A percentile compares a stretch with the other conserved stretches of the same genome.
Conservation (phyloP, 2,113 vertebrate species). For the Cavia aperea region DNA sequence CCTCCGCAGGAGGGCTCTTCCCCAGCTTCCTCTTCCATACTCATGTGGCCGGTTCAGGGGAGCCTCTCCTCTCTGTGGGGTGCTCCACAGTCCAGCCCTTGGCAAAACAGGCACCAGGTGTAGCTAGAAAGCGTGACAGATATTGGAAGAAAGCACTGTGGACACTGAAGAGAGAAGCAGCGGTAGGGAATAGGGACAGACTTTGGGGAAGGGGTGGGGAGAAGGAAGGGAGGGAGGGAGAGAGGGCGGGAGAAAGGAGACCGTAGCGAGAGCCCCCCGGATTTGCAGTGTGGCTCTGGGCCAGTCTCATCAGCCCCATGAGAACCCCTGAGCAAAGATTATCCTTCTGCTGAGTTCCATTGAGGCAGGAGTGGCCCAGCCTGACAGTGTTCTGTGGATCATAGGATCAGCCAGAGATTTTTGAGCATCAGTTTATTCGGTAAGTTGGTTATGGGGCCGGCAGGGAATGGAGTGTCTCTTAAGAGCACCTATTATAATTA, state of each 20-base stretch:
- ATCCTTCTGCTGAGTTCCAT: background rate
- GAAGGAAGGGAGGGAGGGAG: too few relatives aligned
- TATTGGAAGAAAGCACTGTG: background rate
- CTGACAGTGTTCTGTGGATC: background rate
- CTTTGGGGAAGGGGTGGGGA: background rate
- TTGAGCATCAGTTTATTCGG: background rate
- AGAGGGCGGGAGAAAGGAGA: too few relatives aligned
- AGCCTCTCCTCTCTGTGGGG: background rate
- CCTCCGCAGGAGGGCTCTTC: background rate
- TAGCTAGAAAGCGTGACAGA: rapidly evolving
- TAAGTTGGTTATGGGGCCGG: background rate
- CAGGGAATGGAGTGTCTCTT: background rate
- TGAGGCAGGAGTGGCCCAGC: background rate
- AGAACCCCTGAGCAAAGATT: background rate
- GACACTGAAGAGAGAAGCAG: background rate
- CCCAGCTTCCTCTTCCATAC: too few relatives aligned
- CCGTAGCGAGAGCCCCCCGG: background rate
- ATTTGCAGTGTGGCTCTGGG: background rate
- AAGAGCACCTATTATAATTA: background rate
- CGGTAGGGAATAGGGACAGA: background rate
- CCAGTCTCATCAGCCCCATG: background rate
- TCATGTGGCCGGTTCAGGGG: background rate
- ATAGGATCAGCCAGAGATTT: background rate
- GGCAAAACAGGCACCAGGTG: background rate
- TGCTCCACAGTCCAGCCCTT: rapidly evolving